Percentiles rank a stretch among this genome's conserved stretches.
These are phyloP conservation scores for Cistogaster globosa DNA, from an alignment of 2,888 invertebrate genomes.

Conservation along the genomic window DNA sequence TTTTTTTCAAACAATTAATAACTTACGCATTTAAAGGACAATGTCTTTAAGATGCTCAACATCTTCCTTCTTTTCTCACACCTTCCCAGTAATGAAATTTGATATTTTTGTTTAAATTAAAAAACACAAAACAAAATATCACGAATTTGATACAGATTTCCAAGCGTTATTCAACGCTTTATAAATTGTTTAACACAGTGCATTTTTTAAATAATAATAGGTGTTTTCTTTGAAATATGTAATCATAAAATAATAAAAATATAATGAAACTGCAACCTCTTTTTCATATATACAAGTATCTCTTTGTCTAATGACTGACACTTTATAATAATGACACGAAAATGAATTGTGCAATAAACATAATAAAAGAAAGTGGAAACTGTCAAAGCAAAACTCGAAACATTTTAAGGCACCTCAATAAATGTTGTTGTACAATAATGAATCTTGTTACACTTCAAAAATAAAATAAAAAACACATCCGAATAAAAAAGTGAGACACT, in stretches of 20 bases:
- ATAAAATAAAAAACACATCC: constrained; percentile 40
- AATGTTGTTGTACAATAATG: constrained; percentile 35
- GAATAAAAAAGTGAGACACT: constrained; percentile 18
- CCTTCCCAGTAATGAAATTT: constrained; percentile 18
- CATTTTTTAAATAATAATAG: constrained; percentile 12
- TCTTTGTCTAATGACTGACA: constrained; percentile 49
- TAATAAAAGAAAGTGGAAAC: constrained; percentile 6
- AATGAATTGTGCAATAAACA: constrained; percentile 13
- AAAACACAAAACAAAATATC: constrained; percentile 7
- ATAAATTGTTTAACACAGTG: constrained; percentile 29
- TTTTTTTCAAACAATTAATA: background rate
- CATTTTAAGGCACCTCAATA: constrained; percentile 19
- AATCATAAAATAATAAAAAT: constrained; percentile 35
- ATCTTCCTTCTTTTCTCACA: background rate
- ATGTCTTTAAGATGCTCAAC: background rate
- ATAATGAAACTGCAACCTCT: constrained; percentile 5
- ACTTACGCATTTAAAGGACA: background rate
- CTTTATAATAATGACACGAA: constrained; percentile 54
- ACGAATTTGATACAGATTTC: constrained; percentile 36
- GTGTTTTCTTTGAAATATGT: constrained; percentile 7
- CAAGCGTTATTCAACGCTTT: constrained; percentile 29
- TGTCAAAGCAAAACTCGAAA: constrained; percentile 33
- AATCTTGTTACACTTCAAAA: constrained; percentile 31
- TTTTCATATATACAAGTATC: constrained; percentile 4
- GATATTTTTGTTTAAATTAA: constrained; percentile 48